Conservation (phyloP, 2,888 invertebrate genomes). For the Acanthacorydalis orientalis region DNA sequence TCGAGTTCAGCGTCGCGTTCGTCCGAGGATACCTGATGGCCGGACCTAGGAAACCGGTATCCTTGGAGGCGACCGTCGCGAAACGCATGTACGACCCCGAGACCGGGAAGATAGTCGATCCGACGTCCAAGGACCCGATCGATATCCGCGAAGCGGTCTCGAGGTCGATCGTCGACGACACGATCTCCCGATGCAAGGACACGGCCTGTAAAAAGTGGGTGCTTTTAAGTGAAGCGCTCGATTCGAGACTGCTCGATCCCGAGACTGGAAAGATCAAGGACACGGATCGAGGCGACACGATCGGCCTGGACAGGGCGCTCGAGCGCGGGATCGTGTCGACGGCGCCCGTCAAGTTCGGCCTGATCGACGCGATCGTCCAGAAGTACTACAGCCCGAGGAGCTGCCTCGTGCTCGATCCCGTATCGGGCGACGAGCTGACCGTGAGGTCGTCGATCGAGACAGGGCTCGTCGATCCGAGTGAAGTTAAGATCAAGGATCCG, state of each 20-base stretch:
- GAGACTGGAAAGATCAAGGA: conserved; percentile 56
- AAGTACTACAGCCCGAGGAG: conserved; percentile 60
- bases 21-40: conserved; percentile 50
- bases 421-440: conserved; percentile 54
- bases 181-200: conserved; percentile 66
- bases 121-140: conserved; percentile 50
- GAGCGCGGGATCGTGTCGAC: conserved; percentile 54
- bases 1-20: conserved; percentile 55
- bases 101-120: conserved; percentile 54
- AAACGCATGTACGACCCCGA: conserved; percentile 53
- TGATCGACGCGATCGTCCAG: conserved; percentile 56
- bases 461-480: conserved; percentile 53
- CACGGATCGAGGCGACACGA: conserved; percentile 48
- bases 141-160: conserved; percentile 61
- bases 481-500: conserved; percentile 58
- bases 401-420: conserved; percentile 61
- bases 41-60: conserved; percentile 51
- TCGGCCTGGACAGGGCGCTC: conserved; percentile 55
- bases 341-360: conserved; percentile 48
- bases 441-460: conserved; percentile 56
- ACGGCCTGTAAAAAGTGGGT: conserved; percentile 53
- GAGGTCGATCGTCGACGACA: conserved; percentile 64
- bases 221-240: conserved; percentile 56
- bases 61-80: conserved; percentile 57
- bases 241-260: conserved; percentile 47